Evolutionary conservation across 2,888 invertebrate species (phyloP).

Genomic region (Bhutanitis thaidina): DNA sequence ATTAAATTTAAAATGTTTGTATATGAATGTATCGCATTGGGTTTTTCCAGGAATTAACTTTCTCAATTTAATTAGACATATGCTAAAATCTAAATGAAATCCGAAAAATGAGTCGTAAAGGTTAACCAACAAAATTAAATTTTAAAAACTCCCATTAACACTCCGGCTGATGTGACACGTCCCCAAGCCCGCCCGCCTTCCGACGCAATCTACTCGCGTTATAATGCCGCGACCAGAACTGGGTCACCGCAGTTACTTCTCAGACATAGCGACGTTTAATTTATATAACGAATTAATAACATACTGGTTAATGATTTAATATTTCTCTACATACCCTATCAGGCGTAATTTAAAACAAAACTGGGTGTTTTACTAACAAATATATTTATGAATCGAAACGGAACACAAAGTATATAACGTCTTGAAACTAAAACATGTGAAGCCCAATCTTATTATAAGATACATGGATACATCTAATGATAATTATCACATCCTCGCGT

Average conservation of each 20-base stretch:
- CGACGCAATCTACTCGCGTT: slow-evolving; percentile 24
- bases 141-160: slow-evolving; percentile 36
- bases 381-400: no score
- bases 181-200: slow-evolving; percentile 32
- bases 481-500: no score
- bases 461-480: no score
- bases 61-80: slow-evolving; percentile 4
- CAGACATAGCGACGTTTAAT: slow-evolving; percentile 51
- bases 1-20: no score
- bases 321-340: slow-evolving; percentile 27
- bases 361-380: no score
- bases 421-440: no score
- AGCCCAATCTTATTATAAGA: no score
- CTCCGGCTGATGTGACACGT: slow-evolving; percentile 24
- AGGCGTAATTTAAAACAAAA: background rate
- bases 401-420: no score
- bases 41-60: no score
- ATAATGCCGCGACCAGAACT: slow-evolving; percentile 44
- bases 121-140: slow-evolving; percentile 35
- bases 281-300: slow-evolving; percentile 53
- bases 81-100: slow-evolving; percentile 8
- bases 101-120: slow-evolving; percentile 14
- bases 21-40: no score
- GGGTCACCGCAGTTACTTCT: slow-evolving; percentile 59
- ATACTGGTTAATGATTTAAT: background rate